Evolutionary conservation across 2,888 invertebrate species (phyloP), one percentile per base, ranked within the genome.

Genomic region (Meandrusa payeni): DNA sequence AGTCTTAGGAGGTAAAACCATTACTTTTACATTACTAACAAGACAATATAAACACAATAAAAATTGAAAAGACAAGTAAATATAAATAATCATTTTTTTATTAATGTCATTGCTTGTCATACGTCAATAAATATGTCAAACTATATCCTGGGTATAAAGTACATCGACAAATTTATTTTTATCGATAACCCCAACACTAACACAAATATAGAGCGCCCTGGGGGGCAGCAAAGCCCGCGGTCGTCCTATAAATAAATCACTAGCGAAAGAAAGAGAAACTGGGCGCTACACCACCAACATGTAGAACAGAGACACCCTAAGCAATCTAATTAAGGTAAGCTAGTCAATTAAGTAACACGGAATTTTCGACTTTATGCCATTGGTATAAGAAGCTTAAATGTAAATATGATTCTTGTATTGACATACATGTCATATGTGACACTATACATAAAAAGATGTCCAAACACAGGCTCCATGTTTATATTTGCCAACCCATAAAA

Each of bases 201-300:
- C 46, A 38, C 56, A 66, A 76, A 78, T 74, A 73, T 72, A 72
- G 74, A 71, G 69, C 77, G 73, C 76, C 73, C 71, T 70, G 63
- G 75, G 76, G 77, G 77, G 72, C 63, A 60, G 60, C 61, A 57
- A 64, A 66, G 65, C 65, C 64, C 64, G 56, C 57, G 61, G 57
- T 59, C 55, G 59, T 65, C 63, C 78, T 79, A 80, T 78, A 78
- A 80, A 79, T 80, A 78, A 72, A 66, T 67, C 55, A 55, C 57
- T 53, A 54, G 55, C 50, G 64, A 52, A 46, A 55, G 67, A 80
- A 48, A 48, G 66, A 66, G 76, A 76, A 41, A 55, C 56, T 51
- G 32, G 46, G 47, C 15, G 70, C 29, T 47, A 41, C 41, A 50
- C 53, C 48, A 46, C 49, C 49, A 52, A 42, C 27, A 48, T 17